Base-by-base conservation (phyloP, 2,888 invertebrate species). In the Ariolimax columbianus region DNA sequence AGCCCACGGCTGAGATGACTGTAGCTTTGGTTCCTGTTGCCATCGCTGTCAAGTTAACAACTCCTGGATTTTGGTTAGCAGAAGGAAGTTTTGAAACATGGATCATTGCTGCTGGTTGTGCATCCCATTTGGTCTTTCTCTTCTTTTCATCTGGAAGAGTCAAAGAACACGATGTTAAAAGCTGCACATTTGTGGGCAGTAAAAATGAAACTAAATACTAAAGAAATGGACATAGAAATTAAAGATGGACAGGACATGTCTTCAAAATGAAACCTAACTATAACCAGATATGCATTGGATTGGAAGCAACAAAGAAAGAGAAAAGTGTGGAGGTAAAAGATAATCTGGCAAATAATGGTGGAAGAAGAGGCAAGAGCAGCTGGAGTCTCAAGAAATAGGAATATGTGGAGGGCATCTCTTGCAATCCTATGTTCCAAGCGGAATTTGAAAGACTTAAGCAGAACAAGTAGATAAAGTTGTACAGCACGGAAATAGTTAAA, bases 1-100 rank as follows among this genome's bases (percentile, higher is more conserved):
- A 97, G 47, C 98, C 98, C 95, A 98, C 97, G 40, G 98, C 98
- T 38, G 97, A 97, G 91, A 98, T 98, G 70, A 98, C 97, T 0
- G 98, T 98, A 30, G 97, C 96, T 94, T 98, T 98, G 4, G 97
- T 97, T 66, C 97, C 98, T 0, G 98, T 97, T 0, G 96, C 97
- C 77, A 96, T 90, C 23, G 90, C 86, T 11, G 93, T 96, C 23
- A 96, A 96, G 0, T 97, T 95, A 19, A 97, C 95, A 17, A 97
- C 96, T 0, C 95, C 95, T 40, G 89, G 91, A 73, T 91, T 90
- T 11, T 90, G 87, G 23, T 84, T 88, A 14, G 90, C 90, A 17
- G 90, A 90, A 84, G 95, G 95, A 43, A 91, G 88, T 91, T 89
- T 23, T 91, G 89, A 26, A 91, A 89, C 30, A 89, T 84, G 36